Evolutionary conservation across 2,113 vertebrate genomes (phyloP), one percentile per base, ranked within the genome.

Genomic region (Amphiprion percula): DNA sequence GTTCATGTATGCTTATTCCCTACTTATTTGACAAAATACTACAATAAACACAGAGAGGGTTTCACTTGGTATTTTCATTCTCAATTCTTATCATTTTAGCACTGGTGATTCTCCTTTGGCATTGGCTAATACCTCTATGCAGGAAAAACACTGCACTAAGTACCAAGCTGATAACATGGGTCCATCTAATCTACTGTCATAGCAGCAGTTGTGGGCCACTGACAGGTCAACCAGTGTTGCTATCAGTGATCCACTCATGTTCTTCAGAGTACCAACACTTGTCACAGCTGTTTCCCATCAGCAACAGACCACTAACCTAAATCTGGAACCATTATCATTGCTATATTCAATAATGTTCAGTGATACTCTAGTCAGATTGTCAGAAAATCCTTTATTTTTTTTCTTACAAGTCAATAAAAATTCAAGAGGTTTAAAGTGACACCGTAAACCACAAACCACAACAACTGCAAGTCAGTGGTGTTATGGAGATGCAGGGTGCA

Each of bases 201-300:
- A 44, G 65, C 49, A 56, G 74, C 52, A 49, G 67, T 8, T 67
- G 33, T 30, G 77, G 60, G 62, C 65, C 69, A 75, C 23, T 52
- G 64, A 76, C 70, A 61, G 66, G 62, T 85, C 80, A 81, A 39
- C 54, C 47, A 50, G 46, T 30, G 76, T 74, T 69, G 46, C 79
- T 69, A 86, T 87, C 80, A 84, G 54, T 44, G 21, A 82, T 46
- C 55, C 82, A 74, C 80, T 87, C 30, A 33, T 72, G 69, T 79
- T 84, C 66, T 70, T 47, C 47, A 78, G 73, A 75, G 84, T 47
- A 77, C 68, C 14, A 52, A 82, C 77, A 70, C 39, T 46, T 72
- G 0, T 77, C 70, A 64, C 67, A 68, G 62, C 47, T 23, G 68
- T 3, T 77, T 67, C 24, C 49, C 69, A 74, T 74, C 58, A 85